phyloP scores from a whole-genome alignment of 2,113 vertebrate species.

The Tiliqua scincoides region DNA sequence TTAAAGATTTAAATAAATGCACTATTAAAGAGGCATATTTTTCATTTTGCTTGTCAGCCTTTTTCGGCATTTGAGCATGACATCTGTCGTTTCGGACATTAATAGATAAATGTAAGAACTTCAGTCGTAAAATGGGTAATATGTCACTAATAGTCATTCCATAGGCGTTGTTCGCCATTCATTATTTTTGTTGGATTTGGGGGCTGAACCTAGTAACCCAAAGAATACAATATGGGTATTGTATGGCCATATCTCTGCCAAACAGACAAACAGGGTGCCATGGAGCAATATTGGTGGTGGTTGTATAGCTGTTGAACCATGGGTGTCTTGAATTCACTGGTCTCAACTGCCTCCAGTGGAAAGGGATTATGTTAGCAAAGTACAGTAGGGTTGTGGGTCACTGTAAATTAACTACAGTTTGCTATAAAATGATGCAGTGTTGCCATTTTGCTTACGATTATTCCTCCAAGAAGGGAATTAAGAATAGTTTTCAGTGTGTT shows the following conservation, averaged over 20 bases:
- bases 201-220: neutral
- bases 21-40: accelerated
- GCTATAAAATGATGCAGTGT: neutral
- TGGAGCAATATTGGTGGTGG: neutral
- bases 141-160: neutral
- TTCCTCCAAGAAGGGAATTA: neutral
- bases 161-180: neutral
- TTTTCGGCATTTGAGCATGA: neutral
- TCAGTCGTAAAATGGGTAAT: neutral
- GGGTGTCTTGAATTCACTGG: neutral
- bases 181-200: neutral
- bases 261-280: neutral
- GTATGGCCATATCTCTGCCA: too few species aligned
- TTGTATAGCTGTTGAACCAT: too few species aligned
- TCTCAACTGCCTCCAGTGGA: neutral
- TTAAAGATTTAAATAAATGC: constrained; percentile 8
- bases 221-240: neutral
- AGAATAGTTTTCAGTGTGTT: neutral
- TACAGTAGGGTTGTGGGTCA: neutral
- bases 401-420: neutral
- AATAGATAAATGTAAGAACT: neutral
- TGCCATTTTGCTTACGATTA: neutral
- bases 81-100: constrained; percentile 3
- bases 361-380: neutral
- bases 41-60: neutral